phyloP scores from a whole-genome alignment of 2,888 invertebrate species.

The Epirrhoe alternata region DNA sequence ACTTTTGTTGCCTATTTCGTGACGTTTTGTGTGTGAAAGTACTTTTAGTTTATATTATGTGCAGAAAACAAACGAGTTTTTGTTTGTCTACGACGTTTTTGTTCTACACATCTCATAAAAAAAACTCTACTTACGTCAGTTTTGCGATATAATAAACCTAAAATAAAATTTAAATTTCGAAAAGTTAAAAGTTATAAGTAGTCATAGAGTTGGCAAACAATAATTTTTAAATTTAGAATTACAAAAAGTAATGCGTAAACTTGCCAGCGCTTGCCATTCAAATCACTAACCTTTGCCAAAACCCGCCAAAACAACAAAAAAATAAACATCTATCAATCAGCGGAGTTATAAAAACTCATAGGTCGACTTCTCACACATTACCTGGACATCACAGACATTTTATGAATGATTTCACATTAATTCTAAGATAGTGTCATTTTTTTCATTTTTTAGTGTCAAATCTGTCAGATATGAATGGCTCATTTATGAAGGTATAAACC shows the following conservation, averaged over 20 bases:
- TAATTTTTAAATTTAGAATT: background rate
- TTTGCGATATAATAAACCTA: too few species aligned
- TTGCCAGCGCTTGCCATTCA: background rate
- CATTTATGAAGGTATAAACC: conserved; percentile 15
- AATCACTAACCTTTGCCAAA: conserved; percentile 14
- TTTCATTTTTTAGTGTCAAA: conserved; percentile 1
- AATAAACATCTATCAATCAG: conserved; percentile 22
- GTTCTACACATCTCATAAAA: background rate
- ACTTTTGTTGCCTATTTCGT: conserved; percentile 47
- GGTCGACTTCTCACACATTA: conserved; percentile 36
- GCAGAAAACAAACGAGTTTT: background rate
- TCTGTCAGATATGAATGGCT: conserved; percentile 21
- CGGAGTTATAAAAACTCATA: conserved; percentile 26
- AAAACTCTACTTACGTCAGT: background rate
- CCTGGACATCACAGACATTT: conserved; percentile 12
- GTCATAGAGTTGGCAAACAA: background rate
- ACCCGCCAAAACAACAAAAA: conserved; percentile 2
- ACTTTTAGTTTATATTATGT: conserved; percentile 29
- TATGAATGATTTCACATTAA: conserved; percentile 26
- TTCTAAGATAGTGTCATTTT: conserved; percentile 13
- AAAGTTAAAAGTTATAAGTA: too few species aligned
- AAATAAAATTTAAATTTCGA: too few species aligned
- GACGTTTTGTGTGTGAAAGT: conserved; percentile 48
- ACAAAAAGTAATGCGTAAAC: background rate
- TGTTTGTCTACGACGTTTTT: background rate